These are phyloP conservation scores for Hephaestus fuliginosus DNA, from an alignment of 2,797 vertebrate species.

Conservation along the genomic window DNA sequence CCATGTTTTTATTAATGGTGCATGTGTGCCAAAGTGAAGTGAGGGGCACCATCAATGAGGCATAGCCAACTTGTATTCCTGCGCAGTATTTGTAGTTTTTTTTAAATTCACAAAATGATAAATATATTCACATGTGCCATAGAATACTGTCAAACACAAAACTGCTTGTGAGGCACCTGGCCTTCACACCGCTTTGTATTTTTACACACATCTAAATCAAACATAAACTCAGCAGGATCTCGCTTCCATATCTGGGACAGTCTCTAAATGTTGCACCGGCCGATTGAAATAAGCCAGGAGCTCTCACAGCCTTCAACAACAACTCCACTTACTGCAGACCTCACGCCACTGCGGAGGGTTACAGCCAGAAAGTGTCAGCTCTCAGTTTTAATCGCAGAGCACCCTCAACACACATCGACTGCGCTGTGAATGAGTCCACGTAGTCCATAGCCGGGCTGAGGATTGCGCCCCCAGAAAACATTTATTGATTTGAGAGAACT, in stretches of 20 bases:
- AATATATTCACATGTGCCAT: background rate
- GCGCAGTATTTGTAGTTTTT: background rate
- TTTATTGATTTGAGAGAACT: background rate
- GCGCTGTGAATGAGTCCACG: background rate
- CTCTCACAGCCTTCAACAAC: constrained; percentile 1
- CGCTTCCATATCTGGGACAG: no score
- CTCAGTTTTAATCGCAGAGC: no score
- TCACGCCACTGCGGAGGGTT: constrained; percentile 35
- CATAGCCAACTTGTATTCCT: background rate
- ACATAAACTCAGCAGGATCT: no score
- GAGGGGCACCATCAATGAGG: background rate
- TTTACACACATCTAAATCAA: background rate
- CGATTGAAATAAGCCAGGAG: no score
- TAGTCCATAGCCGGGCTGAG: background rate
- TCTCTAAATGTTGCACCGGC: no score
- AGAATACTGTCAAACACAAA: background rate
- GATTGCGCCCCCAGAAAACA: background rate
- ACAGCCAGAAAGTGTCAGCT: constrained; percentile 16
- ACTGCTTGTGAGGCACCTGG: background rate
- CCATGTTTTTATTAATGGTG: background rate
- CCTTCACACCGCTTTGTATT: background rate
- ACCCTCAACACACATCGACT: background rate
- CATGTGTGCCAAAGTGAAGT: background rate
- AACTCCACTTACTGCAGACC: constrained; percentile 26
- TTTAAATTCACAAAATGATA: background rate